Evolutionary conservation across 2,888 invertebrate species (phyloP).

Genomic region (Hyppa rectilinea): DNA sequence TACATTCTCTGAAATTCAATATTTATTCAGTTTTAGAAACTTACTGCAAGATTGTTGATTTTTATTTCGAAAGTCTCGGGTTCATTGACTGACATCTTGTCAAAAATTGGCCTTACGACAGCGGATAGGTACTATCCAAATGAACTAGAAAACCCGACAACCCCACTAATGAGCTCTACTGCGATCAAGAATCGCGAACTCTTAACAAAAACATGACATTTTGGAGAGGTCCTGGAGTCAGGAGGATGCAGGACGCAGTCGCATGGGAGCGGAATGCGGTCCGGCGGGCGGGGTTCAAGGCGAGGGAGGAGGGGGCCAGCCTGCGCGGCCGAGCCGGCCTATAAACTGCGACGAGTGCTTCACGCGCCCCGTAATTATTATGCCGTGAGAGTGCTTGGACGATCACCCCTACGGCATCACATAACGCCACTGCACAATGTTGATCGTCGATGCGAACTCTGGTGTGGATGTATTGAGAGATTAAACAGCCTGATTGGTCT

Average conservation of each 20-base stretch:
- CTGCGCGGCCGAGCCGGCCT: constrained; percentile 78
- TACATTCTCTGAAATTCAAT: constrained; percentile 4
- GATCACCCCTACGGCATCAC: constrained; percentile 81
- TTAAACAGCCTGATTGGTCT: not conserved
- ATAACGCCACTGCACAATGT: constrained; percentile 77
- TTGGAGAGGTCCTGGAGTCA: constrained; percentile 83
- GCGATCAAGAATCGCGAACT: constrained; percentile 39
- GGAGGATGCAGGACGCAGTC: constrained; percentile 85
- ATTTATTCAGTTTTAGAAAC: constrained; percentile 16
- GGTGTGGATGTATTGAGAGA: not conserved
- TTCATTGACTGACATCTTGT: constrained; percentile 6
- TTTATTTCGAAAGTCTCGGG: not conserved
- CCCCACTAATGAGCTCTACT: constrained; percentile 37
- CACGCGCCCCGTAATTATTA: constrained; percentile 80
- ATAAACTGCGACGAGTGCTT: constrained; percentile 81
- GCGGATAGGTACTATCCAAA: not conserved
- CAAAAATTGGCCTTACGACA: constrained; percentile 3
- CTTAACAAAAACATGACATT: constrained; percentile 86
- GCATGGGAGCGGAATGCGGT: constrained; percentile 91
- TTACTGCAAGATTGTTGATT: not conserved
- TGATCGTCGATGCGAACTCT: constrained; percentile 72
- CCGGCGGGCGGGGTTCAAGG: constrained; percentile 76
- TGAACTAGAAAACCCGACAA: constrained; percentile 4
- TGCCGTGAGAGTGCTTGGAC: constrained; percentile 85
- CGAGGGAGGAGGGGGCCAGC: constrained; percentile 68